Evolutionary conservation across 2,888 invertebrate species (phyloP), one percentile per base, ranked within the genome.

Genomic region (Aspidiotus rigidus): DNA sequence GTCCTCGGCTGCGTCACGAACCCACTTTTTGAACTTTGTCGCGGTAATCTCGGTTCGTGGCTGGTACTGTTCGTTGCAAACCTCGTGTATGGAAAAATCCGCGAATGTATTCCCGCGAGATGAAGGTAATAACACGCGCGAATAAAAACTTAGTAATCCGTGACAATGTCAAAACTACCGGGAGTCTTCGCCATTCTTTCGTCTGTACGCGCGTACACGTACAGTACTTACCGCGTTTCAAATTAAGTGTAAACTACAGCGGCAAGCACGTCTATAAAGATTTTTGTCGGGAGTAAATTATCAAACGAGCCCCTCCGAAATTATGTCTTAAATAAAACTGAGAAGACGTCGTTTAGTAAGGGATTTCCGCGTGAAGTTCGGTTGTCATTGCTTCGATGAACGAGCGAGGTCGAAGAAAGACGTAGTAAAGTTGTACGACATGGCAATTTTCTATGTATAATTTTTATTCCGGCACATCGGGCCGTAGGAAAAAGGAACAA

Each of bases 131-230:
- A 67, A 67, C 67, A 67, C 67, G 67, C 67, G 60, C 67, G 59
- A 67, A 67, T 67, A 67, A 67, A 67, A 67, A 67, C 67, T n/a
- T 59, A 67, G 59, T 49, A 67, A 67, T 59, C 59, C 67, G 67
- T 67, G 67, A 67, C 67, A 57, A n/a, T 11, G 17, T 9, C 42
- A 41, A 28, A 57, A 56, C 5, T 28, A 28, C 28, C 28, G 28
- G 28, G 28, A 64, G 28, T 13, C 9, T 17, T 59, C n/a, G n/a
- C n/a, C 17, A 56, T 16, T 56, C 28, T 28, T 28, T 28, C 15
- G 56, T n/a, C 59, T 8, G 2, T 28, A 7, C 59, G 28, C 39
- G 1, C 59, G 3, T 59, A 39, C 28, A 28, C 28, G 28, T 28
- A 28, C 28, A 28, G 28, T 28, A 28, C 28, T 28, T 28, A 28